Percentiles rank a stretch among this genome's conserved stretches.
Conservation (phyloP, 2,888 invertebrate species). For the Blomia tropicalis region DNA sequence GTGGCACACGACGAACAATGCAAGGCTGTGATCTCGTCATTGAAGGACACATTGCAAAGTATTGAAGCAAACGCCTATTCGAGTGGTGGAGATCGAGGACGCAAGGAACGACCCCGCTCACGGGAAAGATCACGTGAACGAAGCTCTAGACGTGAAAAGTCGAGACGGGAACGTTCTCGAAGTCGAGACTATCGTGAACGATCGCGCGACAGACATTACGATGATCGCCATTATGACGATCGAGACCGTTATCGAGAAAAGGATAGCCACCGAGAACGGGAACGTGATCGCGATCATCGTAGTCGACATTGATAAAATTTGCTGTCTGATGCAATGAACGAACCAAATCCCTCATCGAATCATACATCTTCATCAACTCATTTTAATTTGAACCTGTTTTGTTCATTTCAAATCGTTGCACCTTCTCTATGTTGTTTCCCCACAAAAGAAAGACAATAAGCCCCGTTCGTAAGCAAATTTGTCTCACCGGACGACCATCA, state of each 20-base stretch:
- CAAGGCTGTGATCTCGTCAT: conserved; percentile 86
- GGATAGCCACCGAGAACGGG: conserved; percentile 30
- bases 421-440: too few relatives aligned
- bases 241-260: conserved; percentile 36
- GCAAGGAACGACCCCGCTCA: conserved; percentile 52
- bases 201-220: conserved; percentile 44
- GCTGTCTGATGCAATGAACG: too few relatives aligned
- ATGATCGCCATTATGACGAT: conserved; percentile 32
- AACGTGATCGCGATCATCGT: conserved; percentile 13
- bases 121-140: conserved; percentile 45
- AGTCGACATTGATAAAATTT: neutral
- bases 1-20: conserved; percentile 90
- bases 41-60: conserved; percentile 89
- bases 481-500: too few relatives aligned
- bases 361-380: too few relatives aligned
- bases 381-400: too few relatives aligned
- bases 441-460: too few relatives aligned
- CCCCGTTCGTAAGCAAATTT: too few relatives aligned
- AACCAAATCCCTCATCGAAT: too few relatives aligned
- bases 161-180: conserved; percentile 34
- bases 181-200: conserved; percentile 39
- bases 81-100: conserved; percentile 44
- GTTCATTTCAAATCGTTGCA: too few relatives aligned
- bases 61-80: conserved; percentile 95
- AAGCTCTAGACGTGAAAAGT: conserved; percentile 31